Evolutionary conservation across 2,113 vertebrate species (phyloP), one percentile per base, ranked within the genome.

Genomic region (Laticauda colubrina): DNA sequence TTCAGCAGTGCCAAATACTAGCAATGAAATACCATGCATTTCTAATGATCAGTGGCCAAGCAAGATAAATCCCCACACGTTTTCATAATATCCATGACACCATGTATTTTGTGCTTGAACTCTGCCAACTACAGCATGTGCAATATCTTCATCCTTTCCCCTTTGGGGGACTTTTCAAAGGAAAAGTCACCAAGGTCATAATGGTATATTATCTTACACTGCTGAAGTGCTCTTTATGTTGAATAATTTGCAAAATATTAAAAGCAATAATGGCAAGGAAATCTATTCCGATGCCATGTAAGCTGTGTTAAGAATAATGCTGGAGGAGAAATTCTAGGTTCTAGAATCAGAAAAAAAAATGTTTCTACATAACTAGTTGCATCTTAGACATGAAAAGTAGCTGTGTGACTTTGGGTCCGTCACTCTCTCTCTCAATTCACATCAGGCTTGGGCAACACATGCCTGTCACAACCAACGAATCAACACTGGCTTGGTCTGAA

Each of bases 51-150:
- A 14, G 24, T 86, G 69, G 59, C 55, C 55, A 59, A 85, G 69
- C 55, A 64, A 81, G 88, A n/a, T 53, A 89, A 89, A 92, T 45
- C 59, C 54, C 54, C 69, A 64, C 85, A 64, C 20, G 5, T 21
- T 48, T 92, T 59, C 29, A 85, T 85, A 59, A 89, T 89, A 85
- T 85, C 88, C 88, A 92, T 59, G 43, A n/a, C 39, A 85, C 75
- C 43, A 39, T 81, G 15, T 21, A 85, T 34, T 34, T 89, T 85
- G 34, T 89, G 69, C 54, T 89, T 51, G 20, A 85, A 26, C 89
- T 85, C 88, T 59, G 69, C 54, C 88, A 85, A 39, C 20, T 39
- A 23, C 54, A 92, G 29, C 24, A 24, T 85, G 43, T 89, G 53
- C 26, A 59, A 57, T 34, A 43, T 85, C 75, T 51, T 51, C 12